phyloP scores from a whole-genome alignment of 2,797 vertebrate species.

The Mycteria americana region DNA sequence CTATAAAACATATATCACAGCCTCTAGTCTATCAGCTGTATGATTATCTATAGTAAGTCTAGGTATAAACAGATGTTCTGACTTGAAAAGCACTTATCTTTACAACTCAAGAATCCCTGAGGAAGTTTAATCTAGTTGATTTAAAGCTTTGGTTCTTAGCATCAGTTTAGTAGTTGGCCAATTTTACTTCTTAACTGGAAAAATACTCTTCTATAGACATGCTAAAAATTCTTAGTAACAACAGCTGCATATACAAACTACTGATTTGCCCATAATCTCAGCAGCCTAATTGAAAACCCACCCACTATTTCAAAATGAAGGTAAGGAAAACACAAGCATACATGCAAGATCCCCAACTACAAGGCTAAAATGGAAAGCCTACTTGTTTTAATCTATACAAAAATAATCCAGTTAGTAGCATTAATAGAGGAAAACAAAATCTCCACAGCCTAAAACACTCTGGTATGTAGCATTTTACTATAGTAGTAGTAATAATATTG shows the following conservation, averaged over 20 bases:
- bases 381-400: not conserved
- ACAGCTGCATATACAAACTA: not conserved
- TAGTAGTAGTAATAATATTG: not conserved
- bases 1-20: not conserved
- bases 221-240: not conserved
- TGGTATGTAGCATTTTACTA: not conserved
- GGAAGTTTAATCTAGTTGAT: slow-evolving; percentile 40
- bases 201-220: not conserved
- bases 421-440: not conserved
- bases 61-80: slow-evolving; percentile 50
- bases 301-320: not conserved
- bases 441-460: not conserved
- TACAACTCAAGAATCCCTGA: slow-evolving; percentile 35
- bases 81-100: slow-evolving; percentile 34
- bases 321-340: not conserved
- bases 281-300: not conserved
- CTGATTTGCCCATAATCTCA: not conserved
- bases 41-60: slow-evolving; percentile 32
- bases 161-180: not conserved
- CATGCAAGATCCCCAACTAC: not conserved
- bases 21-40: slow-evolving; percentile 14
- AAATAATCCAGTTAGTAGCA: not conserved
- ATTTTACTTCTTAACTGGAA: not conserved
- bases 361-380: not conserved
- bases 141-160: slow-evolving; percentile 41